phyloP scores from a whole-genome alignment of 2,888 invertebrate species.

The Elmis aenea region DNA sequence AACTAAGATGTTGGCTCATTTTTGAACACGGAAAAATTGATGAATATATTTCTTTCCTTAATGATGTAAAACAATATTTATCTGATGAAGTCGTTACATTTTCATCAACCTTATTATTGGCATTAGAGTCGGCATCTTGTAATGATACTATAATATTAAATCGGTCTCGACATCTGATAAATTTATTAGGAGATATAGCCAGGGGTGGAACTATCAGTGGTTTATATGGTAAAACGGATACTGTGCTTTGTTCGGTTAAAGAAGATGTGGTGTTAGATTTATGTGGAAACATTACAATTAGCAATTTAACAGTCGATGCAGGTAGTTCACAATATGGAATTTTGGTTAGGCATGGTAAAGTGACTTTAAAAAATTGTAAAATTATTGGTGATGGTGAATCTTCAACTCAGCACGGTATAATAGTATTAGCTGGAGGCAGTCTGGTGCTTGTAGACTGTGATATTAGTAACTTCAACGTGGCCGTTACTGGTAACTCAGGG shows the following conservation, averaged over 20 bases:
- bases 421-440: slow-evolving; percentile 47
- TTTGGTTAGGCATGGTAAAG: slow-evolving; percentile 48
- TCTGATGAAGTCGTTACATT: slow-evolving; percentile 45
- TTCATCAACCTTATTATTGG: slow-evolving; percentile 40
- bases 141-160: slow-evolving; percentile 51
- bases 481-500: slow-evolving; percentile 46
- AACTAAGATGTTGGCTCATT: slow-evolving; percentile 44
- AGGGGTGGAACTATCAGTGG: slow-evolving; percentile 45
- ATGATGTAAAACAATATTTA: slow-evolving; percentile 43
- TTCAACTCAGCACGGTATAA: slow-evolving; percentile 52
- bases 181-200: slow-evolving; percentile 50
- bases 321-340: slow-evolving; percentile 51
- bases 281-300: slow-evolving; percentile 49
- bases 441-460: slow-evolving; percentile 48
- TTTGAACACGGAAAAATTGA: slow-evolving; percentile 47
- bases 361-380: slow-evolving; percentile 50
- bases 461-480: slow-evolving; percentile 51
- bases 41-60: slow-evolving; percentile 47
- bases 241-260: slow-evolving; percentile 44
- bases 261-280: slow-evolving; percentile 54
- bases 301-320: slow-evolving; percentile 53
- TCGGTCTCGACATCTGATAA: slow-evolving; percentile 49
- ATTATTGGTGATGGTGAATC: slow-evolving; percentile 50
- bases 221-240: slow-evolving; percentile 27
- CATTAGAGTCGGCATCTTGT: slow-evolving; percentile 43